These are phyloP conservation scores for Ceratosolen fusciceps DNA, from an alignment of 1,140 invertebrate genomes.

Conservation along the genomic window DNA sequence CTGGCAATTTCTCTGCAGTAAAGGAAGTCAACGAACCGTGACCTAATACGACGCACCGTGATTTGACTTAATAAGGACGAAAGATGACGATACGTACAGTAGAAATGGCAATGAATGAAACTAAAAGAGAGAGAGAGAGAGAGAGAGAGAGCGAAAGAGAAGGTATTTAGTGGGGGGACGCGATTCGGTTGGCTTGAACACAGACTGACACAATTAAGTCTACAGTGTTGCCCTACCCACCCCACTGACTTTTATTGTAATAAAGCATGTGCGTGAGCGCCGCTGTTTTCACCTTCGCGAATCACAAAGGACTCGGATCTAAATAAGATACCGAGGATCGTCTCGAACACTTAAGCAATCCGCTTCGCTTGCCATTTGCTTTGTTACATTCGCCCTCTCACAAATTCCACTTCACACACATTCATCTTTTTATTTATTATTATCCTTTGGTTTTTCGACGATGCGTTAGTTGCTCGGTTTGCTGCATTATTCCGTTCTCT, in stretches of 20 bases:
- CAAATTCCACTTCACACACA: neutral
- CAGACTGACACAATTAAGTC: conserved; percentile 40
- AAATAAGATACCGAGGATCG: neutral
- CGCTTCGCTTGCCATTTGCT: neutral
- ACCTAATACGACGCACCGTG: too few species aligned
- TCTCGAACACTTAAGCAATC: neutral
- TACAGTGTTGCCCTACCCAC: neutral
- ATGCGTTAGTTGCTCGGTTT: neutral
- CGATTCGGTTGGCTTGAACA: conserved; percentile 13
- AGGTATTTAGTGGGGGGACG: conserved; percentile 7
- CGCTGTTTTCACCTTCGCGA: neutral
- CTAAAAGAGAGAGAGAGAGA: conserved; percentile 2
- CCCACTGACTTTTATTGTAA: conserved; percentile 22
- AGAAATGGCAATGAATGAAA: conserved; percentile 10
- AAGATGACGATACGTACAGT: too few species aligned
- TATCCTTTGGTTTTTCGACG: neutral
- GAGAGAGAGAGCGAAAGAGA: neutral
- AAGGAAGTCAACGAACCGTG: too few species aligned
- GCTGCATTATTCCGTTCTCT: neutral
- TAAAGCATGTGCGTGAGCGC: neutral
- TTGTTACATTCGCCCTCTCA: neutral
- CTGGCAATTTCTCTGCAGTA: too few species aligned
- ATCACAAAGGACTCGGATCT: neutral
- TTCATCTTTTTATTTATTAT: neutral
- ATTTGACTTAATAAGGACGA: neutral